phyloP scores from a whole-genome alignment of 2,888 invertebrate species.

The Mylabris sibirica region DNA sequence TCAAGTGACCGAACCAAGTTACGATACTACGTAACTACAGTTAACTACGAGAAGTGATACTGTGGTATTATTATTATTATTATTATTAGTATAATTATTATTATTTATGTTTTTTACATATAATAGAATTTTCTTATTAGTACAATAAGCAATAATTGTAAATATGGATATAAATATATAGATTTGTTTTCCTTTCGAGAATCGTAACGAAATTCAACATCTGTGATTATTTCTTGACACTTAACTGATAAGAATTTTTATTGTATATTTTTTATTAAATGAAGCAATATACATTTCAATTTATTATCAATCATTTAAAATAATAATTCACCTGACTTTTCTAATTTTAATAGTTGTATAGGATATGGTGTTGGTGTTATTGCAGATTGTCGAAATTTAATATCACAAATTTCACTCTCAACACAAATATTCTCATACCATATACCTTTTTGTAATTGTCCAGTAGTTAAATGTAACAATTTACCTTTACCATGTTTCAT shows the following conservation, averaged over 20 bases:
- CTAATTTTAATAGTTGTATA: too few species aligned
- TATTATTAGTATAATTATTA: too few species aligned
- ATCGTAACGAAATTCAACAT: background rate
- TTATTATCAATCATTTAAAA: background rate
- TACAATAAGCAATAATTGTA: background rate
- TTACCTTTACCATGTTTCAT: slow-evolving; percentile 69
- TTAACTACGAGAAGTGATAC: too few species aligned
- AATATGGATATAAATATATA: background rate
- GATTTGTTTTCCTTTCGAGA: background rate
- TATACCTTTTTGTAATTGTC: slow-evolving; percentile 72
- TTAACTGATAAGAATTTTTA: background rate
- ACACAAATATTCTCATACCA: slow-evolving; percentile 68
- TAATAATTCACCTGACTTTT: slow-evolving; percentile 9
- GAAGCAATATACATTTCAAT: background rate
- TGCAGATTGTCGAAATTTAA: slow-evolving; percentile 68
- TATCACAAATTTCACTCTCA: slow-evolving; percentile 67
- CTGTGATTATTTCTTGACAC: background rate
- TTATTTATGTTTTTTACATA: background rate
- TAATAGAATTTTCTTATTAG: background rate
- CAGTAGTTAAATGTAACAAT: slow-evolving; percentile 70
- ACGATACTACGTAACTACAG: too few species aligned
- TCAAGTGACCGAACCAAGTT: too few species aligned
- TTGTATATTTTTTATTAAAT: slow-evolving; percentile 1
- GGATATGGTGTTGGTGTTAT: slow-evolving; percentile 65
- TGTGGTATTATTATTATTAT: too few species aligned